Evolutionary conservation across 2,113 vertebrate species (phyloP).

Genomic region (Tringa solitaria): DNA sequence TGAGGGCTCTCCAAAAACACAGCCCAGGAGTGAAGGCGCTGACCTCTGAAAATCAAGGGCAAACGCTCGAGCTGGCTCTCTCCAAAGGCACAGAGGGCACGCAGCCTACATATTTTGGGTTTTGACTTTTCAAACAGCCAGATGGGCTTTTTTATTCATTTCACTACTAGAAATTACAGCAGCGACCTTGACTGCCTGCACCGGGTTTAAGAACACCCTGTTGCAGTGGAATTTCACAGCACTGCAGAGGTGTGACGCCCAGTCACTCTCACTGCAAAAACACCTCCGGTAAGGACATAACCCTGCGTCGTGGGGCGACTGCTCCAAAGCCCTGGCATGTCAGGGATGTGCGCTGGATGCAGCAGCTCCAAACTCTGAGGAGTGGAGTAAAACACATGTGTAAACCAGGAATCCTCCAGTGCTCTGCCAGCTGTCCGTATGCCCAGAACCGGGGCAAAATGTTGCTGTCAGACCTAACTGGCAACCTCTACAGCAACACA

Average conservation of each 20-base stretch:
- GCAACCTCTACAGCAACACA: neutral
- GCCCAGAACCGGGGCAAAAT: neutral
- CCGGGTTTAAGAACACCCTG: neutral
- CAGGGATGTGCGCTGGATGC: neutral
- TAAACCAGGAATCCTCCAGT: neutral
- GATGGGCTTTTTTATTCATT: neutral
- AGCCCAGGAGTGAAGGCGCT: neutral
- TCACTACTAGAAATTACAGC: neutral
- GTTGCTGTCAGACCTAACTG: neutral
- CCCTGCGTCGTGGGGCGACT: accelerated
- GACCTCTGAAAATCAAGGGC: neutral
- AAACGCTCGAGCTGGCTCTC: neutral
- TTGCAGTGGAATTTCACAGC: neutral
- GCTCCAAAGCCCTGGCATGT: neutral
- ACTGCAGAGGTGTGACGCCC: neutral
- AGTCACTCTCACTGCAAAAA: neutral
- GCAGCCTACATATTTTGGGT: neutral
- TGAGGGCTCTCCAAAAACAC: neutral
- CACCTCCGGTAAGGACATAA: neutral
- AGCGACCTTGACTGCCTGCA: neutral
- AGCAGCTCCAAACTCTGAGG: neutral
- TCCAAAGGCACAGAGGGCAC: neutral
- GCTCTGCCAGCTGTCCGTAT: neutral
- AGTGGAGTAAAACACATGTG: neutral
- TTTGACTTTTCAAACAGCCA: neutral